Evolutionary conservation across 2,113 vertebrate genomes (phyloP), one percentile per base, ranked within the genome.

Genomic region (Carassius gibelio): DNA sequence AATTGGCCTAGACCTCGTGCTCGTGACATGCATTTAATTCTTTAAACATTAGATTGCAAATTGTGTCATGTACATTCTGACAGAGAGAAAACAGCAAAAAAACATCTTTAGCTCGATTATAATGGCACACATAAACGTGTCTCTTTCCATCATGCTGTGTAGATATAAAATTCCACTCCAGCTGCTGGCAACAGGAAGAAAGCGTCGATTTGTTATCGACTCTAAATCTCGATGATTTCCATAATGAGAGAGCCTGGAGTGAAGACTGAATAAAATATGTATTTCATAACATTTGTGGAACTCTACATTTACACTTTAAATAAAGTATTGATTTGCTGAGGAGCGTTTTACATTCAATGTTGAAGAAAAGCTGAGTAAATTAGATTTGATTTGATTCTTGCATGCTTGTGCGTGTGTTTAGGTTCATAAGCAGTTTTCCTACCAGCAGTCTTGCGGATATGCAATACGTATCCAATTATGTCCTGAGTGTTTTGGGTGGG

Each of bases 381-480:
- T 81, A 66, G 14, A 66, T 80, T 42, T 26, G 14, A 52, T 77
- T 77, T 77, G 50, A 75, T 57, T 76, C 8, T 77, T 77, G 75
- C 8, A 9, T 38, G 68, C 36, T 38, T 71, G 66, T 19, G 30
- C n/a, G n/a, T 61, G 21, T 21, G 15, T 38, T 19, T 71, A 48
- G 74, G 74, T 75, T 17, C 48, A 55, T 55, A 30, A 52, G 13
- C 48, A 52, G 74, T 50, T 55, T 76, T 76, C 75, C 26, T 89
- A 99, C 98, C 98, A 89, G 95, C 92, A 1, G 96, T 96, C 88
- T 93, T 96, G 88, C 97, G 94, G 80, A 99, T 98, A 92, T 99
- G 98, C 45, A 99, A 94, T 86, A 99, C 98, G 0, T 99, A 99
- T 86, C 98, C 96, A 0, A 99, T 98, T 93, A 99, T 98, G 91